These are phyloP conservation scores for Protobothrops mucrosquamatus DNA, from an alignment of 2,113 vertebrate genomes.

Conservation along the genomic window DNA sequence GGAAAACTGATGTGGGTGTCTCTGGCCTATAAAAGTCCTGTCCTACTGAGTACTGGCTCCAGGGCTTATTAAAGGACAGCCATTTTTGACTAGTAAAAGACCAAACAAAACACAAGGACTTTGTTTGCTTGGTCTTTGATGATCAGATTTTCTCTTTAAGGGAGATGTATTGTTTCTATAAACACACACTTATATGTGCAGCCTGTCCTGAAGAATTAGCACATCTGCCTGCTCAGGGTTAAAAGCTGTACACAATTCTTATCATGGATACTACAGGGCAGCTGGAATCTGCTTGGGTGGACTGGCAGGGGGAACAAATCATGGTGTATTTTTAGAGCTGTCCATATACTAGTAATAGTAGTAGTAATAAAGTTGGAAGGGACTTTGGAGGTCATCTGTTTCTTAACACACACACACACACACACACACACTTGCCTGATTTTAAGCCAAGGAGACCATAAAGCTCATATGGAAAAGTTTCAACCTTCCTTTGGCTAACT, in stretches of 20 bases:
- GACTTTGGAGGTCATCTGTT: not conserved
- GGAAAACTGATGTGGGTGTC: slow-evolving; percentile 33
- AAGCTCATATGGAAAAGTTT: not conserved
- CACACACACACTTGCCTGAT: not conserved
- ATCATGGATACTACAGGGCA: slow-evolving; percentile 18
- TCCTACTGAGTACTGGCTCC: slow-evolving; percentile 70
- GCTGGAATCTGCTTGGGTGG: slow-evolving; percentile 3
- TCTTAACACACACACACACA: not conserved
- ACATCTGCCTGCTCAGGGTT: slow-evolving; percentile 14
- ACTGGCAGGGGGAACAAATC: not conserved
- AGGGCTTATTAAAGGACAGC: slow-evolving; percentile 67
- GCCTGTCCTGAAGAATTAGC: slow-evolving; percentile 57
- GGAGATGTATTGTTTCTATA: slow-evolving; percentile 58
- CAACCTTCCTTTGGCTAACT: not conserved
- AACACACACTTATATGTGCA: slow-evolving; percentile 54
- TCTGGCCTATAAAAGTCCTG: slow-evolving; percentile 53
- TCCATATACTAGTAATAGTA: slow-evolving; percentile 3
- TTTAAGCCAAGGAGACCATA: not conserved
- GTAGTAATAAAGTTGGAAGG: too few species aligned
- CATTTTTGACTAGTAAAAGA: slow-evolving; percentile 65
- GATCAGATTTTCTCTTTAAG: slow-evolving; percentile 49
- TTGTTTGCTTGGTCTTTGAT: slow-evolving; percentile 58
- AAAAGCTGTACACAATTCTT: slow-evolving; percentile 35
- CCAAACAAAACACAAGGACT: slow-evolving; percentile 69
- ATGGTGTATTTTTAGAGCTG: slow-evolving; percentile 14